Evolutionary conservation across 53 echinoderm and acorn worm genomes (phyloP).

Genomic region (Paracentrotus lividus): DNA sequence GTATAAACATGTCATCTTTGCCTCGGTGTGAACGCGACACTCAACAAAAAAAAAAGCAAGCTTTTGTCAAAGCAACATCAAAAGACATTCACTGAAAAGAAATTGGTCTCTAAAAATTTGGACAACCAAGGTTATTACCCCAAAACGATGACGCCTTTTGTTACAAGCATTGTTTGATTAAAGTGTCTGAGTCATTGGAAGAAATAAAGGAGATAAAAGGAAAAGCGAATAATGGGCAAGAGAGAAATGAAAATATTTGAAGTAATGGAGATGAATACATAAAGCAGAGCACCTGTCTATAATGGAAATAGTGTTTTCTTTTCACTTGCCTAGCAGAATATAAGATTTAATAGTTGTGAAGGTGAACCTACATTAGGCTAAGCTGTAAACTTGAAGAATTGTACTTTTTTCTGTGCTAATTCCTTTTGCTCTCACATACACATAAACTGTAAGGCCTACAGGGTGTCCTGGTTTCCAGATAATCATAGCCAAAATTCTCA

Average conservation of each 20-base stretch:
- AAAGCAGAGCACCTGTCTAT: background rate
- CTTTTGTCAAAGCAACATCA: background rate
- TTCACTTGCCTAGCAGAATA: constrained; percentile 1
- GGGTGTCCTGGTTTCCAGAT: too few relatives aligned
- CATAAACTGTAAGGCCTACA: too few relatives aligned
- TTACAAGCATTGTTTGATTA: constrained; percentile 25
- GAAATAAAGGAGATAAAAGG: constrained; percentile 1
- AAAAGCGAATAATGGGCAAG: background rate
- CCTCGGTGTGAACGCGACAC: background rate
- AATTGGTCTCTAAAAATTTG: background rate
- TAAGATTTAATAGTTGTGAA: background rate
- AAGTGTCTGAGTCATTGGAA: constrained; percentile 12
- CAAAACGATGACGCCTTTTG: constrained; percentile 11
- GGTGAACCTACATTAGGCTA: background rate
- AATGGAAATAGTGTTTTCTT: constrained; percentile 9
- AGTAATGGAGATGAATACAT: constrained; percentile 34
- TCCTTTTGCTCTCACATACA: background rate
- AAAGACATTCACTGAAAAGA: background rate
- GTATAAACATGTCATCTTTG: background rate
- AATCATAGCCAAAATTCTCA: too few relatives aligned
- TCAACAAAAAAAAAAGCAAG: background rate
- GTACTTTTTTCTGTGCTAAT: background rate
- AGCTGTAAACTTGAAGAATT: background rate
- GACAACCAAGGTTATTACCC: constrained; percentile 19
- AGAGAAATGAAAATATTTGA: constrained; percentile 52